Conservation (phyloP, 2,888 invertebrate species). For the Loripinus fragilis region DNA sequence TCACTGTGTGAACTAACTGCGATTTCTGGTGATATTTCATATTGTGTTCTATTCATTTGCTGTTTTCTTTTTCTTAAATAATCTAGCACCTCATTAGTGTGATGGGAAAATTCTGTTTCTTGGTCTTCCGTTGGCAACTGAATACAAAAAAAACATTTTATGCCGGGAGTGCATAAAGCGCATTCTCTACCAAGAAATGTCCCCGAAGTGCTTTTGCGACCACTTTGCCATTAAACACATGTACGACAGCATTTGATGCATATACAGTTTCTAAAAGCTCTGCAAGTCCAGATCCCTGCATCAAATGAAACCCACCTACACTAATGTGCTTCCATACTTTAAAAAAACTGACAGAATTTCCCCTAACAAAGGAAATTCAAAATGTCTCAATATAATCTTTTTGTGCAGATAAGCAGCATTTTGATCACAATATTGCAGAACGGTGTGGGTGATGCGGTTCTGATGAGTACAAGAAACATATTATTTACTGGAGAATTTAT, state of each 20-base stretch:
- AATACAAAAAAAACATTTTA: not conserved
- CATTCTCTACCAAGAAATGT: constrained; percentile 55
- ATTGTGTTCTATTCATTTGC: not conserved
- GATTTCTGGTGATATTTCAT: too few species aligned
- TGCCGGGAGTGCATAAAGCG: constrained; percentile 26
- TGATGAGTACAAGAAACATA: too few species aligned
- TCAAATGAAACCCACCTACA: constrained; percentile 59
- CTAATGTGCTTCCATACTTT: constrained; percentile 13
- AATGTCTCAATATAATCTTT: too few species aligned
- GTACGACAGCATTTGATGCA: constrained; percentile 60
- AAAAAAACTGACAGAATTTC: not conserved
- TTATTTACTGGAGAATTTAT: too few species aligned
- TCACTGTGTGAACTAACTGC: not conserved
- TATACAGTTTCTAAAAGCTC: constrained; percentile 59
- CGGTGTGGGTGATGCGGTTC: too few species aligned
- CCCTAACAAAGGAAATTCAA: not conserved
- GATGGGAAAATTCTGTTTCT: not conserved
- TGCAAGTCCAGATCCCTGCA: constrained; percentile 59
- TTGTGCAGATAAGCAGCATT: too few species aligned
- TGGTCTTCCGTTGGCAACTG: not conserved
- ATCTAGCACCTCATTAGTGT: not conserved
- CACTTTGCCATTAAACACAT: constrained; percentile 63
- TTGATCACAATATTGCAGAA: too few species aligned
- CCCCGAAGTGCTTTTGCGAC: constrained; percentile 51
- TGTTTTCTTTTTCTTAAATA: not conserved